Conservation (phyloP, 92 coral and sea anemone genomes). For the Palythoa caribaeorum region DNA sequence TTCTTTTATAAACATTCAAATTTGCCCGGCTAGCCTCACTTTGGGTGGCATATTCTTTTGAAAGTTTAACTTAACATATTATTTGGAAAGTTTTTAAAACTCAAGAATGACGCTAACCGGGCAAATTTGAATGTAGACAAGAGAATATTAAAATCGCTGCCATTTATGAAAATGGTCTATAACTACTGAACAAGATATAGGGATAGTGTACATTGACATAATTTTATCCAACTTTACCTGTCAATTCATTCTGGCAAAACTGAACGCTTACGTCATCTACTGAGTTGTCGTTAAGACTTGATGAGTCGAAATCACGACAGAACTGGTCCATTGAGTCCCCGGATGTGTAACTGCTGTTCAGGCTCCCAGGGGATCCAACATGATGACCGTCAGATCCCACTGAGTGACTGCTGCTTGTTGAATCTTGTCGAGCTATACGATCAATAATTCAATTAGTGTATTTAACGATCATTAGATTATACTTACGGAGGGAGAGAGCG, state of each 20-base stretch:
- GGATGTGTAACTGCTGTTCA: conserved; percentile 67
- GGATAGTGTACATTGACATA: too few relatives aligned
- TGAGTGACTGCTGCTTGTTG: conserved; percentile 23
- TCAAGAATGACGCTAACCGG: too few relatives aligned
- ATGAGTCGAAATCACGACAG: conserved; percentile 81
- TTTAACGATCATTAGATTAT: background rate
- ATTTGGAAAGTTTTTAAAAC: too few relatives aligned
- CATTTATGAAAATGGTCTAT: too few relatives aligned
- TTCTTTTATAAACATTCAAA: too few relatives aligned
- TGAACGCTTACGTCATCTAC: conserved; percentile 47
- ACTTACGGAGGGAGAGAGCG: too few relatives aligned
- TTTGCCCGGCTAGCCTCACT: too few relatives aligned
- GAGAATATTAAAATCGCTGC: too few relatives aligned
- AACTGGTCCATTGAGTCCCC: conserved; percentile 95
- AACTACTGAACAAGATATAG: too few relatives aligned
- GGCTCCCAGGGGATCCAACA: conserved; percentile 53
- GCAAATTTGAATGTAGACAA: too few relatives aligned
- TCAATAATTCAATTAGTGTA: background rate
- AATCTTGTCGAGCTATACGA: conserved; percentile 28
- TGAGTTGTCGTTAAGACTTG: conserved; percentile 62
- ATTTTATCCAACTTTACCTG: background rate
- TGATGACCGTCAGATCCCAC: conserved; percentile 29
- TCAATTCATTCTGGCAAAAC: conserved; percentile 59
- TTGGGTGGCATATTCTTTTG: too few relatives aligned
- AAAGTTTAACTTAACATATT: too few relatives aligned